Percentiles rank a stretch among this genome's conserved stretches.
These are phyloP conservation scores for Dicycla oo DNA, from an alignment of 2,888 invertebrate species.

Conservation along the genomic window DNA sequence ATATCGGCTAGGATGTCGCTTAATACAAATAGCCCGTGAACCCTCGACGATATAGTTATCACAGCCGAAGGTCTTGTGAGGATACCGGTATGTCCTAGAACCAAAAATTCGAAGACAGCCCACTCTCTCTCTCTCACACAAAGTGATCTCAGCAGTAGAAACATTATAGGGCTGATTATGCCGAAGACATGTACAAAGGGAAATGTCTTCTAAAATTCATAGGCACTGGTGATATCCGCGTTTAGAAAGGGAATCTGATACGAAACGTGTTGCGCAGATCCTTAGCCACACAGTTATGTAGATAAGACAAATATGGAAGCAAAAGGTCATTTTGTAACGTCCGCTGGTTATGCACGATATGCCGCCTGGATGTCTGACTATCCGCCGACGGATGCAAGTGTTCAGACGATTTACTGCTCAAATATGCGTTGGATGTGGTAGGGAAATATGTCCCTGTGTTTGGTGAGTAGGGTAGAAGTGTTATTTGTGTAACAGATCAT, in stretches of 20 bases:
- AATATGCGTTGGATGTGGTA: slow-evolving; percentile 4
- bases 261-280: background rate
- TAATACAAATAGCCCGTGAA: no score
- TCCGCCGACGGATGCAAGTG: slow-evolving; percentile 24
- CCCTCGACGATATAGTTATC: no score
- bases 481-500: no score
- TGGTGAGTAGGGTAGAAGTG: background rate
- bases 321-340: slow-evolving; percentile 26
- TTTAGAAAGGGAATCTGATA: background rate
- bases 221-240: background rate
- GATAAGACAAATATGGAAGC: slow-evolving; percentile 6
- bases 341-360: slow-evolving; percentile 21
- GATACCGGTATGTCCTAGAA: background rate
- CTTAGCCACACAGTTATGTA: background rate
- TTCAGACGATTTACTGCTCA: slow-evolving; percentile 21
- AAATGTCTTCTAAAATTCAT: background rate
- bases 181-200: background rate
- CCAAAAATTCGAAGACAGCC: background rate
- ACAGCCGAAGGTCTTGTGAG: background rate
- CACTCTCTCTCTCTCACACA: background rate
- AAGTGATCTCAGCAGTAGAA: background rate
- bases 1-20: no score
- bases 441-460: background rate
- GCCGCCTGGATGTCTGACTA: slow-evolving; percentile 18
- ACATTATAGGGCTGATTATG: background rate